Percentiles rank a stretch among this genome's conserved stretches.
These are phyloP conservation scores for Xanthia togata DNA, from an alignment of 2,888 invertebrate species.

Conservation along the genomic window DNA sequence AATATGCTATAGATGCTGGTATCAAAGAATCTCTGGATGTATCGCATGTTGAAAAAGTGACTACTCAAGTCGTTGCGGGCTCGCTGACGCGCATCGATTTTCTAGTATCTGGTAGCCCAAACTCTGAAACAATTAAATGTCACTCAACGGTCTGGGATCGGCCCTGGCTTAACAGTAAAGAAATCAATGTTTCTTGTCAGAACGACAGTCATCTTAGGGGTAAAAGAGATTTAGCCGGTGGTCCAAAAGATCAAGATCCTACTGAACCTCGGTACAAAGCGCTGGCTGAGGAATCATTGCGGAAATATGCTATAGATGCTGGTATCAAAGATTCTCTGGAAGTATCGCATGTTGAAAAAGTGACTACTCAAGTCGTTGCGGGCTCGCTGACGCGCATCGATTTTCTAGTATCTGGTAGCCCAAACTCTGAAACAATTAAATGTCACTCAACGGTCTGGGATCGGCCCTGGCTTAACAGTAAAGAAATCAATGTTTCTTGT, in stretches of 20 bases:
- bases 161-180: conserved; percentile 3
- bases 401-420: conserved; percentile 15
- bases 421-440: background rate
- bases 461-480: conserved; percentile 19
- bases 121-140: conserved; percentile 41
- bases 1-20: conserved; percentile 56
- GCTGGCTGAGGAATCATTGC: conserved; percentile 64
- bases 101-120: conserved; percentile 27
- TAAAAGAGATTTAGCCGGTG: background rate
- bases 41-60: conserved; percentile 55
- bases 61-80: conserved; percentile 64
- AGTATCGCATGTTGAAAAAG: conserved; percentile 55
- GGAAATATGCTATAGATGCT: conserved; percentile 49
- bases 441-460: conserved; percentile 42
- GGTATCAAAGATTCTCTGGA: conserved; percentile 35
- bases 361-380: conserved; percentile 65
- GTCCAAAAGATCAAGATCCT: conserved; percentile 4
- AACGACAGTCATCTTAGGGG: background rate
- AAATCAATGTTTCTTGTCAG: conserved; percentile 11
- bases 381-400: conserved; percentile 63
- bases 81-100: conserved; percentile 60
- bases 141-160: conserved; percentile 57
- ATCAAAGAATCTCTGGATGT: conserved; percentile 41
- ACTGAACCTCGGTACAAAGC: conserved; percentile 2
- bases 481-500: conserved; percentile 20